Evolutionary conservation across 2,888 invertebrate genomes (phyloP).

Genomic region (Stictocephala bisonia): DNA sequence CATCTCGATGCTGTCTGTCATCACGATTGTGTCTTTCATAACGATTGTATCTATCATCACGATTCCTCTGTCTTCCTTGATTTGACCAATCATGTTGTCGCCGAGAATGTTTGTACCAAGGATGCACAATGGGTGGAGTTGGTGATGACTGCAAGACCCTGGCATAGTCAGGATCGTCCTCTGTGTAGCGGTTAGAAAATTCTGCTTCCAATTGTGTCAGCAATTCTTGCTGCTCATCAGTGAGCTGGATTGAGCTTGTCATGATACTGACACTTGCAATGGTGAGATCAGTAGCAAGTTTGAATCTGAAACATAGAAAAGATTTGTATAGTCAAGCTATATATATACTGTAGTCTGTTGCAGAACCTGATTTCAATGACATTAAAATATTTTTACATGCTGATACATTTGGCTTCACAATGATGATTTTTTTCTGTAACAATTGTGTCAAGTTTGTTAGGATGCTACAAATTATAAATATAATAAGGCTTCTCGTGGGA

Average conservation of each 20-base stretch:
- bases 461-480: too few species aligned
- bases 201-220: constrained; percentile 73
- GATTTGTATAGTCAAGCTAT: too few species aligned
- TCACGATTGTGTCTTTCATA: neutral
- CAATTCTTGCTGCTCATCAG: constrained; percentile 71
- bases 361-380: too few species aligned
- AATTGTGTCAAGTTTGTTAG: too few species aligned
- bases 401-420: too few species aligned
- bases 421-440: too few species aligned
- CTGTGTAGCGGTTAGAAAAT: constrained; percentile 71
- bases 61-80: constrained; percentile 3
- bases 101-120: constrained; percentile 42
- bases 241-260: constrained; percentile 61
- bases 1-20: neutral
- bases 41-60: neutral
- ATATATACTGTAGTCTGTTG: too few species aligned
- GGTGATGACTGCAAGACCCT: constrained; percentile 49
- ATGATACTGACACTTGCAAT: constrained; percentile 59
- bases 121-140: constrained; percentile 53
- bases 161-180: constrained; percentile 73
- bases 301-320: constrained; percentile 66
- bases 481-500: too few species aligned
- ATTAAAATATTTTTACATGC: too few species aligned
- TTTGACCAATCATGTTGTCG: constrained; percentile 43
- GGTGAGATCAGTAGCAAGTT: constrained; percentile 70